A percentile compares a stretch with the other conserved stretches of the same genome.
Evolutionary conservation across 2,888 invertebrate genomes (phyloP).

Genomic region (Brachynemurus nebulosus): DNA sequence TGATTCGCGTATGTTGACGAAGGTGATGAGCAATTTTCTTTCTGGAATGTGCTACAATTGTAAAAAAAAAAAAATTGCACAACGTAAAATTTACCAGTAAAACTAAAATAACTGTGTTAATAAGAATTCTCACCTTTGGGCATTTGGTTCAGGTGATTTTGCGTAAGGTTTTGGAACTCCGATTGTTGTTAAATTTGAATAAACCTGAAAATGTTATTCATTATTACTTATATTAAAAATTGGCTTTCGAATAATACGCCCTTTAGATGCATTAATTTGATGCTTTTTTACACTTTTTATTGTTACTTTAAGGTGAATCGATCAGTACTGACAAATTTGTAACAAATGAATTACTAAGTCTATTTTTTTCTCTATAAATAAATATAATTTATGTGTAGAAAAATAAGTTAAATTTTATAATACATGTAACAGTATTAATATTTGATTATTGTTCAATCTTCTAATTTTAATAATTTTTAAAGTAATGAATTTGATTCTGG

Average conservation of each 20-base stretch:
- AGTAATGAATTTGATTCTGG: too few relatives aligned
- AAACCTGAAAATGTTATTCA: conserved; percentile 2
- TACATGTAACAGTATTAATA: too few relatives aligned
- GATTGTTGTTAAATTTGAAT: conserved; percentile 6
- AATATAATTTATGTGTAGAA: too few relatives aligned
- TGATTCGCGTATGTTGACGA: conserved; percentile 31
- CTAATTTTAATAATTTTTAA: too few relatives aligned
- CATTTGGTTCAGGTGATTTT: not conserved
- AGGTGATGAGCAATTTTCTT: conserved; percentile 24
- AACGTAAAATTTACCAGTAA: not conserved
- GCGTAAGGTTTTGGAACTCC: conserved; percentile 9
- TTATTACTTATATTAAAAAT: not conserved
- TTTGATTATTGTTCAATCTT: too few relatives aligned
- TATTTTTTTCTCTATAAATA: too few relatives aligned
- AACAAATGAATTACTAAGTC: too few relatives aligned
- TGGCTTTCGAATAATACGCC: not conserved
- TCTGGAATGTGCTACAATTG: not conserved
- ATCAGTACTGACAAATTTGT: too few relatives aligned
- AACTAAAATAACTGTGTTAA: not conserved
- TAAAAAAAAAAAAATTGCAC: not conserved
- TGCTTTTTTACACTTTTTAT: too few relatives aligned
- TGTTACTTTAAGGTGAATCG: too few relatives aligned
- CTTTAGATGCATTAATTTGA: conserved; percentile 1
- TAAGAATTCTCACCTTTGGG: not conserved
- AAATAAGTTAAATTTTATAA: too few relatives aligned